These are phyloP conservation scores for Semicossyphus pulcher DNA, from an alignment of 2,113 vertebrate genomes.

Conservation along the genomic window DNA sequence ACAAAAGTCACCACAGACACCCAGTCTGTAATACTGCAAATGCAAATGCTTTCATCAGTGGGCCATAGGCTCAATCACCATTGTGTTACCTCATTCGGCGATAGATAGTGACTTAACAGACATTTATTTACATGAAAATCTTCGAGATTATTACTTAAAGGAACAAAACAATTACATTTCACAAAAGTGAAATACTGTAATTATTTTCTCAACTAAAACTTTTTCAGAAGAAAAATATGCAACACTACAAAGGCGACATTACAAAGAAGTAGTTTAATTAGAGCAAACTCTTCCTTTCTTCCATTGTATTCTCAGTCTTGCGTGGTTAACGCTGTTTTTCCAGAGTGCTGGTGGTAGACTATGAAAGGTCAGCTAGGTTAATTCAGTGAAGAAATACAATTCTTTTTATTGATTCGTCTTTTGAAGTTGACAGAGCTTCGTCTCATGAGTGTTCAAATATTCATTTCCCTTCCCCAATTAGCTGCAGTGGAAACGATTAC, in stretches of 20 bases:
- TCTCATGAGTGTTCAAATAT: conserved; percentile 41
- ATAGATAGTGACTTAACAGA: too few species aligned
- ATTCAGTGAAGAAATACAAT: conserved; percentile 53
- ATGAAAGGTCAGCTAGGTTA: conserved; percentile 34
- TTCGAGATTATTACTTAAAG: too few species aligned
- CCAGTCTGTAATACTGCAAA: too few species aligned
- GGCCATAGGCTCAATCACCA: too few species aligned
- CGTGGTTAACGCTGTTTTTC: conserved; percentile 13
- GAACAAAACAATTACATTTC: too few species aligned
- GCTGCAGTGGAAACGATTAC: conserved; percentile 42
- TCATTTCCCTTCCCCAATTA: conserved; percentile 36
- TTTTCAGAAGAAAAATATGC: not conserved
- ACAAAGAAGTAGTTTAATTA: conserved; percentile 3
- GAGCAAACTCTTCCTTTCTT: not conserved
- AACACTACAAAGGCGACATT: not conserved
- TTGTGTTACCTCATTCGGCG: too few species aligned
- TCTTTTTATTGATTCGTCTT: conserved; percentile 57
- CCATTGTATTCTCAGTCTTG: not conserved
- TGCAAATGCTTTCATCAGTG: too few species aligned
- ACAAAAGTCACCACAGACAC: too few species aligned
- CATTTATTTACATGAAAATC: too few species aligned
- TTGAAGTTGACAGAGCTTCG: conserved; percentile 25
- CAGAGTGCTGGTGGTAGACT: conserved; percentile 8
- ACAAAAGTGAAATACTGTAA: not conserved
- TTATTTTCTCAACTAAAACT: not conserved